These are phyloP conservation scores for Sipha flava DNA, from an alignment of 1,140 invertebrate genomes.

Conservation along the genomic window DNA sequence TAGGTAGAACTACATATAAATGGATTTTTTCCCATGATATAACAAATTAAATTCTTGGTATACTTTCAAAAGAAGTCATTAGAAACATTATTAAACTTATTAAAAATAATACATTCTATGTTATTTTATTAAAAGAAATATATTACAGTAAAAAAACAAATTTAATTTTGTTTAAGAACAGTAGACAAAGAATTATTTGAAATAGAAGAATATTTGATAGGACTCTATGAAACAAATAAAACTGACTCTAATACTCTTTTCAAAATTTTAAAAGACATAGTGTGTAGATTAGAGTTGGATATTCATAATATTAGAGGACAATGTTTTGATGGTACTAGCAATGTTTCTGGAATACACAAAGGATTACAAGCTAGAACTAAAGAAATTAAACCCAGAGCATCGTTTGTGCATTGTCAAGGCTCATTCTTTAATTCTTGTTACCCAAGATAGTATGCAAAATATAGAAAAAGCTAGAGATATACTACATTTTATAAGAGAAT, in stretches of 20 bases:
- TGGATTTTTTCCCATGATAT: neutral
- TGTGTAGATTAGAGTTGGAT: constrained; percentile 27
- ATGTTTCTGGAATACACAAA: constrained; percentile 29
- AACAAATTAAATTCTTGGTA: neutral
- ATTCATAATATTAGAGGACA: constrained; percentile 31
- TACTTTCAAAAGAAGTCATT: neutral
- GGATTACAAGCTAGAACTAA: constrained; percentile 30
- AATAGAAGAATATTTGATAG: constrained; percentile 29
- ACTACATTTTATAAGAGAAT: neutral
- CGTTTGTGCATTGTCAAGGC: constrained; percentile 33
- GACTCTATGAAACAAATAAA: constrained; percentile 33
- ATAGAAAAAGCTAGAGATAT: constrained; percentile 30
- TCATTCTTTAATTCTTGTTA: constrained; percentile 28
- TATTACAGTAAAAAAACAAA: constrained; percentile 22
- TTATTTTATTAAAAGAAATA: constrained; percentile 29
- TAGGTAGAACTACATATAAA: neutral
- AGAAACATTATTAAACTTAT: neutral
- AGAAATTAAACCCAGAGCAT: constrained; percentile 22
- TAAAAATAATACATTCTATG: constrained; percentile 21
- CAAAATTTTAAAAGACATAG: constrained; percentile 32
- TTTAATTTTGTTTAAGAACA: constrained; percentile 27
- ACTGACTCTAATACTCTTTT: constrained; percentile 30
- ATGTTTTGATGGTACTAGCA: constrained; percentile 33
- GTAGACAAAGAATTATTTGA: constrained; percentile 27
- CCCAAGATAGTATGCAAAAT: neutral